These are phyloP conservation scores for Haliaeetus leucogaster DNA, from an alignment of 2,113 vertebrate species.

Conservation along the genomic window DNA sequence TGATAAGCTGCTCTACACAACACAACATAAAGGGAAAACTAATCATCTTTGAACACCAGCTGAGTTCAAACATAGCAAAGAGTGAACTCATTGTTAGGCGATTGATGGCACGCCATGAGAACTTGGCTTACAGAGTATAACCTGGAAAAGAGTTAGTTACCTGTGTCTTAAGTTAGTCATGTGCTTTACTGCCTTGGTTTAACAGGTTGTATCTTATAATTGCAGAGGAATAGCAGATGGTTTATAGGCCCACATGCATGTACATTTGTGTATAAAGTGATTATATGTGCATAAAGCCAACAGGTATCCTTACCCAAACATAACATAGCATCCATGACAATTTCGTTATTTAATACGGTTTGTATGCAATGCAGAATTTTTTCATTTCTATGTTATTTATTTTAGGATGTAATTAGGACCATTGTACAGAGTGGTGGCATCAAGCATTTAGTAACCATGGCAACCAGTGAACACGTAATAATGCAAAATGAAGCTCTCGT, in stretches of 20 bases:
- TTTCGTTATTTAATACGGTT: background rate
- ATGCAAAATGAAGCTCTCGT: conserved; percentile 99
- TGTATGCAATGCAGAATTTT: background rate
- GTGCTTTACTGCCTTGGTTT: background rate
- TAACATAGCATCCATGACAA: background rate
- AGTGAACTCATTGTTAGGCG: background rate
- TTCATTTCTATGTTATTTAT: conserved; percentile 42
- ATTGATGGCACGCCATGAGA: background rate
- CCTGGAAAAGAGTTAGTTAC: background rate
- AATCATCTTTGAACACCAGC: background rate
- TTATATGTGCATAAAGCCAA: background rate
- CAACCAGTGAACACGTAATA: conserved; percentile 96
- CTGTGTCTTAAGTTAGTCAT: background rate
- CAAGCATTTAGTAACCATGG: conserved; percentile 96
- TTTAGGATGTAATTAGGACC: conserved; percentile 91
- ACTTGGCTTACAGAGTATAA: background rate
- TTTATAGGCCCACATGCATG: background rate
- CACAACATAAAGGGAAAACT: background rate
- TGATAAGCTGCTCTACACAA: background rate
- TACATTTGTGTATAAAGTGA: background rate
- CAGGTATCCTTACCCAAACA: background rate
- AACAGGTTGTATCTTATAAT: background rate
- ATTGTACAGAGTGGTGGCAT: conserved; percentile 92
- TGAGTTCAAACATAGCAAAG: background rate
- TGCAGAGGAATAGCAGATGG: background rate